A percentile compares a stretch with the other conserved stretches of the same genome.
Conservation (phyloP, 37 sponge, comb jelly and placozoan species). For the Haliclona indistincta region DNA sequence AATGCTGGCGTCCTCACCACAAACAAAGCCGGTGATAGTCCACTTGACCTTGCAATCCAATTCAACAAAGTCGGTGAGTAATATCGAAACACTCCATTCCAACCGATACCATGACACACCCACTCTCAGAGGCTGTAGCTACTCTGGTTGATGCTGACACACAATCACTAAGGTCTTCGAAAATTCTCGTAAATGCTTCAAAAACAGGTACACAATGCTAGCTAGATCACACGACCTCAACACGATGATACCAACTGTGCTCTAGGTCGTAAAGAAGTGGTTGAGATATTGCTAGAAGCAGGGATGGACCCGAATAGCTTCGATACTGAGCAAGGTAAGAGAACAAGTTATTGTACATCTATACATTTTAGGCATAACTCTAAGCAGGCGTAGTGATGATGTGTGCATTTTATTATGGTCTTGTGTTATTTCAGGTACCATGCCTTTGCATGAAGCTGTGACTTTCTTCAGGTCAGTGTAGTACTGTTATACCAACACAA, state of each 20-base stretch:
- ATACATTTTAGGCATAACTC: not conserved
- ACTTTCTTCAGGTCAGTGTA: conserved; percentile 65
- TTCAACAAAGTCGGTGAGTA: conserved; percentile 71
- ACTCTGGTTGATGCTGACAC: conserved; percentile 75
- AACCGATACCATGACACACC: not conserved
- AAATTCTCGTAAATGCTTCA: conserved; percentile 56
- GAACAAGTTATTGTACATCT: not conserved
- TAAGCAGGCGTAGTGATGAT: not conserved
- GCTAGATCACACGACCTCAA: not conserved
- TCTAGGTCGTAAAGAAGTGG: conserved; percentile 57
- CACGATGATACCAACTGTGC: not conserved
- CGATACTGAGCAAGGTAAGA: conserved; percentile 23
- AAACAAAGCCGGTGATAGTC: conserved; percentile 73
- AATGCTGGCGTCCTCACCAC: conserved; percentile 27
- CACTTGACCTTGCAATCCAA: conserved; percentile 79
- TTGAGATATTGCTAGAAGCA: conserved; percentile 68
- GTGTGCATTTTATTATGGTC: not conserved
- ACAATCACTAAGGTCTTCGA: conserved; percentile 17
- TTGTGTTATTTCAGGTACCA: conserved; percentile 39
- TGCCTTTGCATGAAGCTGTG: conserved; percentile 78
- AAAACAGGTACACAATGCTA: conserved; percentile 32
- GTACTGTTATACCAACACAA: not conserved
- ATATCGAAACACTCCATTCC: not conserved
- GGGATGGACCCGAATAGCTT: conserved; percentile 76
- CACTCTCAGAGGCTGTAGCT: conserved; percentile 65